Evolutionary conservation across 1,140 invertebrate genomes (phyloP), one percentile per base, ranked within the genome.

Genomic region (Eubasilissa regina): DNA sequence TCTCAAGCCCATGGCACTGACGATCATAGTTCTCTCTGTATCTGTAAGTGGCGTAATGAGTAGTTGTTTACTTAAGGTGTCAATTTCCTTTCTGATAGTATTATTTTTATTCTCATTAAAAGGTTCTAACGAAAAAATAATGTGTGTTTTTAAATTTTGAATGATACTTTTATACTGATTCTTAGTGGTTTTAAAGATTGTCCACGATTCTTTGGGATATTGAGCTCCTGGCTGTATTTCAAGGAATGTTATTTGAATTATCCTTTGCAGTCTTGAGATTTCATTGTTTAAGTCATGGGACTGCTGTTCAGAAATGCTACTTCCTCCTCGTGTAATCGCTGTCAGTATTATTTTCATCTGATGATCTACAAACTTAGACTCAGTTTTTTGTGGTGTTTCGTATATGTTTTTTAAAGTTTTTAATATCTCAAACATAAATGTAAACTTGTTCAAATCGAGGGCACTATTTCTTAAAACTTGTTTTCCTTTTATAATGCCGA

Each of bases 1-100:
- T 17, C 80, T 84, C 3, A 93, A 84, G 1, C 87, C 89, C 81
- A 95, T 90, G 0, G 93, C 93, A 84, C 87, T 85, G 0, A 94
- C 86, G 68, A 95, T 92, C 84, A 91, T 82, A 51, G 86, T 81
- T 74, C 87, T 87, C 85, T 95, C 93, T 53, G 85, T 77, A 15
- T 91, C 88, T 7, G 85, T 88, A 3, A 93, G 86, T 17, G 80
- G 79, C 7, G 83, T 78, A 4, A 80, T 3, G 44, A 13, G 3
- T 76, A 44, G 13, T 7, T 9, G 10, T 7, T 35, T 19, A 15
- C 48, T 56, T 7, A 60, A 10, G 3, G 17, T 25, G 13, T 55
- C 58, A n/a, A 64, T 8, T 11, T 73, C 0, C 7, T 72, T 11
- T 1, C 70, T n/a, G 12, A 74, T 60, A 21, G 44, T 35, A 12